phyloP scores from a whole-genome alignment of 92 coral and sea anemone genomes.

The Phymanthus crucifer region DNA sequence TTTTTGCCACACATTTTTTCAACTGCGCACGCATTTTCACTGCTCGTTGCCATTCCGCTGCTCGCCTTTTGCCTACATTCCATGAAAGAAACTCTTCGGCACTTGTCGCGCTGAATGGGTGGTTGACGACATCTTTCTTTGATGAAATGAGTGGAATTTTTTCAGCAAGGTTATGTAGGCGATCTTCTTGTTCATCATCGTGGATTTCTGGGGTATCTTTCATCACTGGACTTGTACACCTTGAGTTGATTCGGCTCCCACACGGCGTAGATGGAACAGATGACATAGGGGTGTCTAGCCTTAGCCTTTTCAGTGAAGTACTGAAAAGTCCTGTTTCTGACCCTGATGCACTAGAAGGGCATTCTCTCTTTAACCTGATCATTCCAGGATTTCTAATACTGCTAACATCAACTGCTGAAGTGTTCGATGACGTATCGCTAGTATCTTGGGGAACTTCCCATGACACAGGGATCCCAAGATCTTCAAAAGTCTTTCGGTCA shows the following conservation, averaged over 20 bases:
- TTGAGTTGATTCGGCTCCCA: conserved; percentile 59
- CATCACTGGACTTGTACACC: conserved; percentile 74
- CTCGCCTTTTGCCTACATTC: conserved; percentile 84
- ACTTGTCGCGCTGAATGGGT: conserved; percentile 70
- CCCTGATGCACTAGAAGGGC: not conserved
- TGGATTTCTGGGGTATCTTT: not conserved
- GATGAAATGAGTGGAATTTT: conserved; percentile 60
- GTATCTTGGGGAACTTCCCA: not conserved
- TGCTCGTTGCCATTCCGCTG: conserved; percentile 93
- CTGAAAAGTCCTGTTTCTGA: not conserved
- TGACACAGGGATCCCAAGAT: conserved; percentile 41
- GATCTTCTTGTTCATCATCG: conserved; percentile 45
- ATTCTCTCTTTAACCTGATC: not conserved
- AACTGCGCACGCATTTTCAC: conserved; percentile 60
- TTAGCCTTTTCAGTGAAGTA: conserved; percentile 31
- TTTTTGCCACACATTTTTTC: conserved; percentile 20
- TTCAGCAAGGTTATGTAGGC: conserved; percentile 46
- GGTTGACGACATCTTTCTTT: conserved; percentile 39
- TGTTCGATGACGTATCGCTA: not conserved
- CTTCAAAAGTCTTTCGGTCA: conserved; percentile 86
- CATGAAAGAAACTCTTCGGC: conserved; percentile 67
- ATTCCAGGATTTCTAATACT: not conserved
- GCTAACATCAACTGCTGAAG: not conserved
- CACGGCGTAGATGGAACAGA: conserved; percentile 63
- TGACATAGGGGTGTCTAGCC: conserved; percentile 44